Base-by-base conservation (phyloP, 2,113 vertebrate genomes). In the Chaetura pelagica region DNA sequence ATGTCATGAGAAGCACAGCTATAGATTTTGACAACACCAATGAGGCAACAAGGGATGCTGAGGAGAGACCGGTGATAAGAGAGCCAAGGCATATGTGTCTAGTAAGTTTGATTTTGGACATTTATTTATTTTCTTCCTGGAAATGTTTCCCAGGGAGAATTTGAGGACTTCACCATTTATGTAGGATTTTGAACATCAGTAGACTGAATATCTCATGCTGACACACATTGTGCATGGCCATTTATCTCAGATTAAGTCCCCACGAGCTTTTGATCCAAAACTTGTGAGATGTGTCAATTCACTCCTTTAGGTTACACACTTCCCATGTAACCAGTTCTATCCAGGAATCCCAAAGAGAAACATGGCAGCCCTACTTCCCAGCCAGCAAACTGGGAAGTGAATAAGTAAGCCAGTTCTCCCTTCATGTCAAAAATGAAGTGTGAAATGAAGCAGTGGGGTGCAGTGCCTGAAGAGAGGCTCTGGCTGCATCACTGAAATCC, bases 391-490 rank as follows among this genome's bases (percentile, higher is more conserved):
- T 17, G 52, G 55, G 66, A 90, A 42, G 32, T 81, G 61, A 93
- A 76, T 92, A 90, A 90, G 73, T 9, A 21, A 92, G 48, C 15
- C 52, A 72, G 85, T 57, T 48, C 34, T 71, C 67, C 78, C 88
- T 72, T 63, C 58, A 49, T 17, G 76, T 57, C 90, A 92, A 63
- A 93, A 95, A 80, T 35, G 68, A 93, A 67, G 61, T 80, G 76
- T 89, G 96, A 91, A 94, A 91, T 54, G 84, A 82, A 94, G 89
- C 94, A 75, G 84, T 94, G 88, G 94, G 92, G 90, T 92, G 93
- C 81, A 89, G 55, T 34, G 71, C 74, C 81, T 80, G 48, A 88
- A 92, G 93, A 93, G 77, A 87, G 51, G 58, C 55, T 77, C 91
- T 24, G 8, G 74, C 72, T 75, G 86, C 61, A 49, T 61, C 0